A percentile compares a stretch with the other conserved stretches of the same genome.
Conservation (phyloP, 2,888 invertebrate genomes). For the Tenodera sinensis region DNA sequence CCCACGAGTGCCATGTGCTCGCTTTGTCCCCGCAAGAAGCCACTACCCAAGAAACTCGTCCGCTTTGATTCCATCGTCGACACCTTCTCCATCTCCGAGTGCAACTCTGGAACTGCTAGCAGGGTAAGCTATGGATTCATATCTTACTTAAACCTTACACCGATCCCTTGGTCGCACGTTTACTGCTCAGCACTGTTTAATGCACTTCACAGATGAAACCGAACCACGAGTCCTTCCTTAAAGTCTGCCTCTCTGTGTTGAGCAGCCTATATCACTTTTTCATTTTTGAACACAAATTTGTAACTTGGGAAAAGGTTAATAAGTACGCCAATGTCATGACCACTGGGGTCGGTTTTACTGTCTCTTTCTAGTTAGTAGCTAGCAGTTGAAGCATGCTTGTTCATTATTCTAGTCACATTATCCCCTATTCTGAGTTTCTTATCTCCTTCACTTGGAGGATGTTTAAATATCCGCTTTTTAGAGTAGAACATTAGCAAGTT, state of each 20-base stretch:
- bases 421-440: background rate
- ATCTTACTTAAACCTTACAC: background rate
- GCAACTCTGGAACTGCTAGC: slow-evolving; percentile 42
- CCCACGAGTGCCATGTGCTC: slow-evolving; percentile 59
- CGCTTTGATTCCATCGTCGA: slow-evolving; percentile 60
- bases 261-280: background rate
- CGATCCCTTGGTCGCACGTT: background rate
- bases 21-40: slow-evolving; percentile 53
- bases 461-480: too few species aligned
- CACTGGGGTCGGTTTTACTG: background rate
- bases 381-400: background rate
- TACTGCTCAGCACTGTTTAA: background rate
- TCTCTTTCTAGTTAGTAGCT: background rate
- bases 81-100: slow-evolving; percentile 58
- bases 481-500: too few species aligned
- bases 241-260: background rate
- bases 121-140: slow-evolving; percentile 41
- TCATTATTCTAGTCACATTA: background rate
- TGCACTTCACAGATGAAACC: background rate
- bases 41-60: slow-evolving; percentile 55
- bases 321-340: background rate
- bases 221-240: too few species aligned
- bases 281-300: too few species aligned
- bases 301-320: too few species aligned
- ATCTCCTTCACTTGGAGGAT: background rate